A percentile compares a stretch with the other conserved stretches of the same genome.
Evolutionary conservation across 2,888 invertebrate species (phyloP).

Genomic region (Euphydryas editha): DNA sequence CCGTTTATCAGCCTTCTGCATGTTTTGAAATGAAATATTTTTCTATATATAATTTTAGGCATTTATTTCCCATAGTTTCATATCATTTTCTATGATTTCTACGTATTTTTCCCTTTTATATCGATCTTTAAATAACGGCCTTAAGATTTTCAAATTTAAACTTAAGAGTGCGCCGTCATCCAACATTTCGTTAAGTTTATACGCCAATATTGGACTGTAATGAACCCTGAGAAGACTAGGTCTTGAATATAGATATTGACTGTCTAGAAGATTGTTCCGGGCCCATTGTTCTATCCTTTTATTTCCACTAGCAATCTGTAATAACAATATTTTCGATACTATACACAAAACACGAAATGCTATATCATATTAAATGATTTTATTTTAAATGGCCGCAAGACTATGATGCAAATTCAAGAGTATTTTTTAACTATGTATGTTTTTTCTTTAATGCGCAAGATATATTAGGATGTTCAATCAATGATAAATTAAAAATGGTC

Average conservation of each 20-base stretch:
- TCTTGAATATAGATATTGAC: constrained; percentile 91
- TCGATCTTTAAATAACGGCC: constrained; percentile 88
- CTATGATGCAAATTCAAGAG: too few species aligned
- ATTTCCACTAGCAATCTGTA: constrained; percentile 89
- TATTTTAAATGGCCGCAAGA: too few species aligned
- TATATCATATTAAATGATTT: too few species aligned
- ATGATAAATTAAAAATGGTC: too few species aligned
- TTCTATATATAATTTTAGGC: constrained; percentile 47
- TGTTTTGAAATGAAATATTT: not conserved
- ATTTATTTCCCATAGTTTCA: constrained; percentile 90
- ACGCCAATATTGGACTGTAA: constrained; percentile 87
- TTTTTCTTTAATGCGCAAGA: too few species aligned
- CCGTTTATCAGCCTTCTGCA: not conserved
- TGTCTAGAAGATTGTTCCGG: constrained; percentile 85
- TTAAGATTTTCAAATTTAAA: constrained; percentile 88
- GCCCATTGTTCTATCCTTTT: constrained; percentile 90
- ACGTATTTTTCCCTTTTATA: constrained; percentile 88
- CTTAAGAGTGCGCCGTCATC: constrained; percentile 91
- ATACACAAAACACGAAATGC: not conserved
- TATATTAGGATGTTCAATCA: too few species aligned
- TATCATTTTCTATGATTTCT: constrained; percentile 93
- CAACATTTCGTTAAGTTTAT: constrained; percentile 87
- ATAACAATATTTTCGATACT: constrained; percentile 12
- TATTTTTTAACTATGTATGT: too few species aligned
- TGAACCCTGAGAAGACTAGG: constrained; percentile 91